Evolutionary conservation across 2,888 invertebrate species (phyloP).

Genomic region (Eupithecia subfuscata): DNA sequence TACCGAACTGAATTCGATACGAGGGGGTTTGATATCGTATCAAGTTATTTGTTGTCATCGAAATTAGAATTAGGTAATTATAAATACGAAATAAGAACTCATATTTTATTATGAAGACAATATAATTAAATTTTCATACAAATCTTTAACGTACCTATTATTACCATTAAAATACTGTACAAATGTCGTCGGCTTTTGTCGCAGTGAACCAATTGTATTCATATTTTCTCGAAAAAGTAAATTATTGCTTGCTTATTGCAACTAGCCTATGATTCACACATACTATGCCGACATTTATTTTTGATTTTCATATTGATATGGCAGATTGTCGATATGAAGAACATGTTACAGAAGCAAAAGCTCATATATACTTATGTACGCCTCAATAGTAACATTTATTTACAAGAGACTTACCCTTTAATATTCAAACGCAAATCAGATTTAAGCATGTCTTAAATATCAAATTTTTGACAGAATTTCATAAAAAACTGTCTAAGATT

Average conservation of each 20-base stretch:
- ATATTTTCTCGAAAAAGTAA: conserved; percentile 40
- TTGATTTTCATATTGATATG: conserved; percentile 86
- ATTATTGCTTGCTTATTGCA: conserved; percentile 42
- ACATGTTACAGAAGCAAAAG: conserved; percentile 69
- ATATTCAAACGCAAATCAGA: too few species aligned
- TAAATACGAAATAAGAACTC: conserved; percentile 58
- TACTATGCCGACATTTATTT: conserved; percentile 69
- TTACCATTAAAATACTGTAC: conserved; percentile 92
- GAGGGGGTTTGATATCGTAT: conserved; percentile 33
- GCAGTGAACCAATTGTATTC: conserved; percentile 67
- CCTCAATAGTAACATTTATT: conserved; percentile 72
- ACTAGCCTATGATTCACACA: conserved; percentile 55
- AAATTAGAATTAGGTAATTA: conserved; percentile 18
- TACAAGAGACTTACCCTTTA: conserved; percentile 62
- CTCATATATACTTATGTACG: conserved; percentile 61
- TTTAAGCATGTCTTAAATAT: too few species aligned
- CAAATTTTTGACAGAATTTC: too few species aligned
- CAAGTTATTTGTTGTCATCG: not conserved
- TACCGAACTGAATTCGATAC: conserved; percentile 2
- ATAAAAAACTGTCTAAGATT: too few species aligned
- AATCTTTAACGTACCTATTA: conserved; percentile 89
- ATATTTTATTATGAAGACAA: conserved; percentile 79
- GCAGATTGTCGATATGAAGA: conserved; percentile 88
- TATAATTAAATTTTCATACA: conserved; percentile 90
- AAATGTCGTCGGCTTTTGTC: conserved; percentile 71